Evolutionary conservation across 23 tunicate genomes (phyloP), one percentile per base, ranked within the genome.

Genomic region (Pegea sp.): DNA sequence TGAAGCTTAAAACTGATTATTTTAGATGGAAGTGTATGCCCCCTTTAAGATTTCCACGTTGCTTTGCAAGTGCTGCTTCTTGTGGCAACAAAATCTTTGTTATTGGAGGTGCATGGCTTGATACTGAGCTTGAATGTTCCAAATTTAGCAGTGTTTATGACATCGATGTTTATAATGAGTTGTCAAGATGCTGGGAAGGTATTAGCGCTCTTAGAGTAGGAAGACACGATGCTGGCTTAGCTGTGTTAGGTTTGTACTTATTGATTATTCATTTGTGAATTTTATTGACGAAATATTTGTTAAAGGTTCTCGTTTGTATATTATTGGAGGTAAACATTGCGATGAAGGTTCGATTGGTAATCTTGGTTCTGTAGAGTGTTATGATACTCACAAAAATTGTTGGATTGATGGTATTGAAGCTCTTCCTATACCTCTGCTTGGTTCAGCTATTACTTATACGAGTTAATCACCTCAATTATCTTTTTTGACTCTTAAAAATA

Each of bases 81-180:
- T 71, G 80, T 31, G 49, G 29, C 1, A 54, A 50, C 3, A 64
- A 62, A 16, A 26, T 80, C 34, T 72, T 65, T 54, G 42, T 80
- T 4, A 28, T 80, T 16, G 93, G 93, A 6, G 93, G 93, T 13
- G 93, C 93, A 3, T 80, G 93, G 93, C 54, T 80, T 48, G 93
- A 80, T 46, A 31, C 93, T 1, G 93, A 71, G 18, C 56, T 71
- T 54, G 93, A 80, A 22, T 64, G 80, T 44, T 34, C 69, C 46
- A 71, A 34, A 28, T 80, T 80, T 56, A 80, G 80, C 80, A 80
- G 93, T 49, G 74, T 80, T 11, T 80, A 70, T 71, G 93, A 80
- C 75, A 66, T 80, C 0, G 93, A 80, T 56, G 48, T 64, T 16
- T 80, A 65, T 54, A 72, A 80, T 49, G 58, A 56, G n/a, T 56